Conservation (phyloP, 2,113 vertebrate species). For the Nannobrachium achirus region DNA sequence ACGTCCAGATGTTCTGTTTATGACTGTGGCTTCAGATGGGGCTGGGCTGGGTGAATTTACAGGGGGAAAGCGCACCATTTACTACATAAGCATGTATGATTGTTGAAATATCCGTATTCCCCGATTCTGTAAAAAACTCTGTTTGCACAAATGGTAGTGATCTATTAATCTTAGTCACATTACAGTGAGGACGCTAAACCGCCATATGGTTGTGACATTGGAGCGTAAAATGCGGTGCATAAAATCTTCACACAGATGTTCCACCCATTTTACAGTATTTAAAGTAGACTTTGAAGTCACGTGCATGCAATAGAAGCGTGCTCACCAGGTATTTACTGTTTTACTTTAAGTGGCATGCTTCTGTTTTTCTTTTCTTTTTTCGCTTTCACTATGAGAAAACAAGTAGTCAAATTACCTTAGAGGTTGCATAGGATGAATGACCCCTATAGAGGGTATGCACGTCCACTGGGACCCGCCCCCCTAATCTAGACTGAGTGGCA, state of each 20-base stretch:
- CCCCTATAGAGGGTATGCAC: no score
- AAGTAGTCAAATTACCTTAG: slow-evolving; percentile 12
- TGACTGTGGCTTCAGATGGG: background rate
- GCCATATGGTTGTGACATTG: background rate
- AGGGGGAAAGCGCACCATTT: background rate
- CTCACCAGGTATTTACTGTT: slow-evolving; percentile 42
- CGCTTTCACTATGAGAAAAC: slow-evolving; percentile 9
- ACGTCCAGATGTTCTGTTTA: slow-evolving; percentile 26
- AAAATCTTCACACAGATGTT: slow-evolving; percentile 44
- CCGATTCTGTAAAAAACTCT: background rate
- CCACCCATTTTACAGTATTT: slow-evolving; percentile 23
- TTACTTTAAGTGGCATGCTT: slow-evolving; percentile 31
- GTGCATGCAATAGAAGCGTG: background rate
- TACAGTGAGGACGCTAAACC: no score
- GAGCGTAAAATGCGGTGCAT: background rate
- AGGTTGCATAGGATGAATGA: background rate
- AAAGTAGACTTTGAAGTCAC: slow-evolving; percentile 3
- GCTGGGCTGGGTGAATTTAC: background rate
- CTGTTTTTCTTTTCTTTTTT: slow-evolving; percentile 9
- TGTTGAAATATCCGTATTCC: background rate
- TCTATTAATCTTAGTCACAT: background rate
- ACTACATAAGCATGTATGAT: background rate
- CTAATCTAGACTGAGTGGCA: no score
- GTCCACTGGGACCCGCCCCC: no score
- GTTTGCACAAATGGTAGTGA: no score